Conservation (phyloP, 2,113 vertebrate genomes). For the Calyptommatus sinebrachiatus region DNA sequence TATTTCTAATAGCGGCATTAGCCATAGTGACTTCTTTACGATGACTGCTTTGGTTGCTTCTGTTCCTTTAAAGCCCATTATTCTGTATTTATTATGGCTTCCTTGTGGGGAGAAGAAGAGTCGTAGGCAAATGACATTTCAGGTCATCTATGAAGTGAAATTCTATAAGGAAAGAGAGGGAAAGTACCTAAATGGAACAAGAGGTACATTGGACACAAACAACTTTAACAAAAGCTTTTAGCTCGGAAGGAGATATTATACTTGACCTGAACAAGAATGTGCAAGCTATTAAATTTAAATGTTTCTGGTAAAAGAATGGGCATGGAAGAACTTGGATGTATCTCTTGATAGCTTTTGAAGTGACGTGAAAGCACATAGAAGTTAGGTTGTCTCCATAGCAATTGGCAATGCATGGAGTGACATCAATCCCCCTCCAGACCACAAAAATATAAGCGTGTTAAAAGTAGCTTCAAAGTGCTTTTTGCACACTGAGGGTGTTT, state of each 20-base stretch:
- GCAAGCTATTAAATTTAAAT: too few relatives aligned
- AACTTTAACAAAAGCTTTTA: neutral
- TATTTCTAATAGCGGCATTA: conserved; percentile 1
- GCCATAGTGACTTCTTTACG: conserved; percentile 6
- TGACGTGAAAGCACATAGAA: too few relatives aligned
- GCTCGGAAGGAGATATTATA: neutral
- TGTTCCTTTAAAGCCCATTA: conserved; percentile 10
- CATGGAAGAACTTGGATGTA: too few relatives aligned
- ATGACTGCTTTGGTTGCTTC: conserved; percentile 1
- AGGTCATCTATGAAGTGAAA: neutral
- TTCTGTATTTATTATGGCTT: conserved; percentile 21
- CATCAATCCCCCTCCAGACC: too few relatives aligned
- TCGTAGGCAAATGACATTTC: neutral
- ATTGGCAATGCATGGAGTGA: too few relatives aligned
- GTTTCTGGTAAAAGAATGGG: too few relatives aligned
- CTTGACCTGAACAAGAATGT: neutral
- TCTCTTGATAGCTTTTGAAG: too few relatives aligned
- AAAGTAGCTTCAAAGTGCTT: too few relatives aligned
- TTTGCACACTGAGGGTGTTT: too few relatives aligned
- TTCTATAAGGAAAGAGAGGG: neutral
- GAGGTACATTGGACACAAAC: neutral
- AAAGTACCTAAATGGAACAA: neutral
- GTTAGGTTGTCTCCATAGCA: too few relatives aligned
- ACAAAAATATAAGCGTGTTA: too few relatives aligned
- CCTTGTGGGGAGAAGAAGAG: neutral